Evolutionary conservation across 1,140 invertebrate genomes (phyloP), one percentile per base, ranked within the genome.

Genomic region (Argopecten irradians): DNA sequence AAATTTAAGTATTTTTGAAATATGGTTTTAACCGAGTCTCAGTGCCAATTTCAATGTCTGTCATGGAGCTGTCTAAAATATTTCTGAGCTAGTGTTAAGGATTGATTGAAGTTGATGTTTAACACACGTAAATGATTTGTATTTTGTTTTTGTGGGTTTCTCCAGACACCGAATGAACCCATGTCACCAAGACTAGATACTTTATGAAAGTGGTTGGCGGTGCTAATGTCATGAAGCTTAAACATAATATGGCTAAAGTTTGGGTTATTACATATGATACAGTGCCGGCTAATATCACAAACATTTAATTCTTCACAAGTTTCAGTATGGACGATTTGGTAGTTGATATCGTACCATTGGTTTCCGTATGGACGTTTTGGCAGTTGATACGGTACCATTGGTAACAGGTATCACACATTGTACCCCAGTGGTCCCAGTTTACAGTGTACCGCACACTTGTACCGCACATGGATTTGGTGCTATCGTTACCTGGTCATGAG

Each of bases 1-100:
- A 84, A n/a, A n/a, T n/a, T n/a, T n/a, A n/a, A n/a, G n/a, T n/a
- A n/a, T n/a, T n/a, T n/a, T n/a, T 39, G 5, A 13, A 19, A 46
- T 5, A 19, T 46, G 43, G 43, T 22, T 85, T 33, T n/a, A 87
- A 28, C 86, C 86, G 85, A 1, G 86, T 89, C 36, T 89, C 86
- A n/a, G n/a, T 84, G 5, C 86, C 82, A 43, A 87, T 33, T 19
- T 85, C 34, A 36, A 89, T 85, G 39, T 89, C 83, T 33, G 82
- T 86, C 87, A 87, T 89, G 43, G 36, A 28, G 39, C 89, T 87
- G 34, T 89, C 89, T 28, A 87, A 14, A 8, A 89, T 34, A 46
- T 87, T 84, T 16, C 84, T 33, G 16, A 87, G 22, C 0, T 83
- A n/a, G 34, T 89, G 9, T 35, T 43, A 84, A 34, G 46, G 1